Percentiles rank a stretch among this genome's conserved stretches.
Conservation (phyloP, 2,797 vertebrate genomes). For the Poeciliopsis paucimaculata region DNA sequence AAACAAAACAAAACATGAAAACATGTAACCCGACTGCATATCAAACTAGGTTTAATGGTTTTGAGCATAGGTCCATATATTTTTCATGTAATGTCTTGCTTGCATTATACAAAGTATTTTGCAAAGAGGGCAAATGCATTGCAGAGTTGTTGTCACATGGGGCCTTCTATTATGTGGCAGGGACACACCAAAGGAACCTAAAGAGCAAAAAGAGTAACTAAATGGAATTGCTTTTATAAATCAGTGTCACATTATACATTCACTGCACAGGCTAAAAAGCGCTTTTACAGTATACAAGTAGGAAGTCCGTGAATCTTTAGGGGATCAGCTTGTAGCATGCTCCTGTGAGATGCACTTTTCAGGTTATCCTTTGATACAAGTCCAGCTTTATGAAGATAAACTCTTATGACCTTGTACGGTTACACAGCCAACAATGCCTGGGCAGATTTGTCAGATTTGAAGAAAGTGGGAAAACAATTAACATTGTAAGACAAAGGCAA, state of each 20-base stretch:
- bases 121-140: conserved; percentile 69
- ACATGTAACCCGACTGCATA: conserved; percentile 30
- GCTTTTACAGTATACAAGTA: conserved; percentile 50
- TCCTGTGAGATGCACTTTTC: conserved; percentile 35
- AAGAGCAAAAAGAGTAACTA: conserved; percentile 74
- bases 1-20: conserved; percentile 3
- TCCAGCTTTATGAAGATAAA: conserved; percentile 47
- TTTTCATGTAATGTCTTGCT: conserved; percentile 36
- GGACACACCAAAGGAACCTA: conserved; percentile 58
- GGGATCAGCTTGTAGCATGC: conserved; percentile 43
- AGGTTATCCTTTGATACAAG: conserved; percentile 32
- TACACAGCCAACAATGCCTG: conserved; percentile 15
- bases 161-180: conserved; percentile 70
- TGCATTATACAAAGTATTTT: conserved; percentile 57
- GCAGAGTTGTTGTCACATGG: conserved; percentile 66
- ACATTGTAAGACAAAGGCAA: neutral
- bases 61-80: conserved; percentile 44
- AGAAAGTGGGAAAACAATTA: neutral
- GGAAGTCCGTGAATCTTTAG: conserved; percentile 69
- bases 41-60: conserved; percentile 21
- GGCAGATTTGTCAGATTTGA: conserved; percentile 9
- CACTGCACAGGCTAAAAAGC: conserved; percentile 57
- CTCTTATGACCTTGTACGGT: conserved; percentile 25
- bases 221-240: conserved; percentile 81
- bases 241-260: conserved; percentile 79